Evolutionary conservation across 2,113 vertebrate species (phyloP).

Genomic region (Talpa occidentalis): DNA sequence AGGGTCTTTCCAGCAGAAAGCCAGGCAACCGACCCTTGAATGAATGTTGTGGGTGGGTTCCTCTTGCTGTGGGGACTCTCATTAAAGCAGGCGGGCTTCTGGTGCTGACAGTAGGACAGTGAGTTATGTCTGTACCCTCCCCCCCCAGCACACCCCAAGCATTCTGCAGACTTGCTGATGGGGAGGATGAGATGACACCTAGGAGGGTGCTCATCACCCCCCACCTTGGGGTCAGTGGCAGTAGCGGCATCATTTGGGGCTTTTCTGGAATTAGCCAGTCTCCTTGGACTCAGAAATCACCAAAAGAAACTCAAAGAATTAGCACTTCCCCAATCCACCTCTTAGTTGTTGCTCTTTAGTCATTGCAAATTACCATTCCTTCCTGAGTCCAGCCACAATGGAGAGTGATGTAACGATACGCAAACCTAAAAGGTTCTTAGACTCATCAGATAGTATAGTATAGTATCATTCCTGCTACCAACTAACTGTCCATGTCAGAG

Average conservation of each 20-base stretch:
- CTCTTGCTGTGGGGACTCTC: not conserved
- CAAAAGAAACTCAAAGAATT: not conserved
- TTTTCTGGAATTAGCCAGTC: not conserved
- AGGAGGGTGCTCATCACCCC: not conserved
- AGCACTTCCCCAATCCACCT: not conserved
- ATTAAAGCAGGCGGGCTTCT: not conserved
- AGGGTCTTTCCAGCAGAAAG: not conserved
- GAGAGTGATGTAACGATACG: not conserved
- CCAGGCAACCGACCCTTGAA: not conserved
- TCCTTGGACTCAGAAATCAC: not conserved
- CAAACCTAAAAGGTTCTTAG: not conserved
- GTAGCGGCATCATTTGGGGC: not conserved
- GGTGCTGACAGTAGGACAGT: no score
- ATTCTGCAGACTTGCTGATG: not conserved
- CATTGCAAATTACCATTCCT: not conserved
- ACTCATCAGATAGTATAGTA: not conserved
- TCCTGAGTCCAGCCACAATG: not conserved
- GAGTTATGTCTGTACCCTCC: not conserved
- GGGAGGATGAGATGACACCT: not conserved
- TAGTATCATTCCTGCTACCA: not conserved
- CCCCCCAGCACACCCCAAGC: not conserved
- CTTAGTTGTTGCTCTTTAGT: not conserved
- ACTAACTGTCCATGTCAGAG: not conserved
- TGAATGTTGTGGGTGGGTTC: accelerated
- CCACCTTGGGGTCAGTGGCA: not conserved